A percentile compares a stretch with the other conserved stretches of the same genome.
Conservation (phyloP, 2,113 vertebrate species). For the Dipodomys spectabilis region DNA sequence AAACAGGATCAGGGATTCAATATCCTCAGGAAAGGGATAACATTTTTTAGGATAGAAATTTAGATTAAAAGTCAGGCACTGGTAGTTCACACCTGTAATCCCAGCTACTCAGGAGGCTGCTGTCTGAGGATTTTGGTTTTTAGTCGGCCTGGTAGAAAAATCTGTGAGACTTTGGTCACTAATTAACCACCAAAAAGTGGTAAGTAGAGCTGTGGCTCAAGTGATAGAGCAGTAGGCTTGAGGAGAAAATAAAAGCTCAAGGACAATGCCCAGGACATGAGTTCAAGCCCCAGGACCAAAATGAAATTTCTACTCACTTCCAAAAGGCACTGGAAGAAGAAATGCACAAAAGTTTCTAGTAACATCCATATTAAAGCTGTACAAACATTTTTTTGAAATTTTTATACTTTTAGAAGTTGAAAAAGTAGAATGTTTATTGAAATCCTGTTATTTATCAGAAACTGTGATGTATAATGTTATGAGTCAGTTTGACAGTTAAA, state of each 20-base stretch:
- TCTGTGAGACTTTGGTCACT: no score
- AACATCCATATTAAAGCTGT: not conserved
- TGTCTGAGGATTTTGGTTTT: no score
- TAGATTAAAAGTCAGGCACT: not conserved
- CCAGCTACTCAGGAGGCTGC: no score
- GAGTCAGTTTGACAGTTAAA: not conserved
- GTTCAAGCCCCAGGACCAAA: no score
- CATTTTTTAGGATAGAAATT: not conserved
- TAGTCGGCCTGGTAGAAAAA: no score
- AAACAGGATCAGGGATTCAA: not conserved
- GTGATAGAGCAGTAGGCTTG: no score
- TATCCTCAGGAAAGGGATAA: conserved; percentile 1
- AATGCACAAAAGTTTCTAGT: not conserved
- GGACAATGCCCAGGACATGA: no score
- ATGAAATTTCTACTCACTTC: not conserved
- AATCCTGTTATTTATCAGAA: not conserved
- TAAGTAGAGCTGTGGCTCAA: no score
- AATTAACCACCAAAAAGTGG: no score
- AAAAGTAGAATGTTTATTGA: not conserved
- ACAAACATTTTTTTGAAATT: not conserved
- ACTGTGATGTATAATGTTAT: not conserved
- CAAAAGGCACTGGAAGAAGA: not conserved
- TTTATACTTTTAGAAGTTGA: not conserved
- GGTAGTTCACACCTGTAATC: no score
- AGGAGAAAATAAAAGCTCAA: no score